Percentiles rank a stretch among this genome's conserved stretches.
These are phyloP conservation scores for Colletes gigas DNA, from an alignment of 1,140 invertebrate genomes.

Conservation along the genomic window DNA sequence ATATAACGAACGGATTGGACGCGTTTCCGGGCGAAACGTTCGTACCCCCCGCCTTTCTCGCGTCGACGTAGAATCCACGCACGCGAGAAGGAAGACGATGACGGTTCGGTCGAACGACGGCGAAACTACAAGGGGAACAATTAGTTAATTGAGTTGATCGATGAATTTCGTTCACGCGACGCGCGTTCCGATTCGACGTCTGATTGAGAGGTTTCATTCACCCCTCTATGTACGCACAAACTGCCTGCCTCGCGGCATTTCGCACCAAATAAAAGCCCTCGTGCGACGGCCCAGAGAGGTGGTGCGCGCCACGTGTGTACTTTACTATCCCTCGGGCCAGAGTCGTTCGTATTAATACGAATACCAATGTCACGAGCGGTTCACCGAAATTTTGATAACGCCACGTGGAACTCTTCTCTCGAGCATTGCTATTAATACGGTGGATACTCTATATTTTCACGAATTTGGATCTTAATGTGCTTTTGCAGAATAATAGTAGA, in stretches of 20 bases:
- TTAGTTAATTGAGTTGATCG: conserved; percentile 79
- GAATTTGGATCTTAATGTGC: too few species aligned
- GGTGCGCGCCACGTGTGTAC: not conserved
- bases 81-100: conserved; percentile 52
- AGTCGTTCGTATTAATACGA: conserved; percentile 10
- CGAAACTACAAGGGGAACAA: conserved; percentile 67
- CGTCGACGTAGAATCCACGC: not conserved
- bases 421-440: too few species aligned
- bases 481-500: too few species aligned
- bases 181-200: conserved; percentile 74
- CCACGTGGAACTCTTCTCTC: too few species aligned
- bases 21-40: conserved; percentile 20
- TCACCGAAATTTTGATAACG: conserved; percentile 3
- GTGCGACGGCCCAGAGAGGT: not conserved
- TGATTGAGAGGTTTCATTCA: conserved; percentile 75
- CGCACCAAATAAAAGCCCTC: conserved; percentile 68
- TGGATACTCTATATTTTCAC: too few species aligned
- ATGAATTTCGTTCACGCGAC: conserved; percentile 77
- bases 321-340: conserved; percentile 1
- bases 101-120: conserved; percentile 9
- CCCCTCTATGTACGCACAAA: conserved; percentile 64
- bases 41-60: not conserved
- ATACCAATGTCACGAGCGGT: not conserved
- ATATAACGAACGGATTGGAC: conserved; percentile 27
- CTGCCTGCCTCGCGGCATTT: conserved; percentile 65